Evolutionary conservation across 2,113 vertebrate genomes (phyloP).

Genomic region (Syngnathus typhle): DNA sequence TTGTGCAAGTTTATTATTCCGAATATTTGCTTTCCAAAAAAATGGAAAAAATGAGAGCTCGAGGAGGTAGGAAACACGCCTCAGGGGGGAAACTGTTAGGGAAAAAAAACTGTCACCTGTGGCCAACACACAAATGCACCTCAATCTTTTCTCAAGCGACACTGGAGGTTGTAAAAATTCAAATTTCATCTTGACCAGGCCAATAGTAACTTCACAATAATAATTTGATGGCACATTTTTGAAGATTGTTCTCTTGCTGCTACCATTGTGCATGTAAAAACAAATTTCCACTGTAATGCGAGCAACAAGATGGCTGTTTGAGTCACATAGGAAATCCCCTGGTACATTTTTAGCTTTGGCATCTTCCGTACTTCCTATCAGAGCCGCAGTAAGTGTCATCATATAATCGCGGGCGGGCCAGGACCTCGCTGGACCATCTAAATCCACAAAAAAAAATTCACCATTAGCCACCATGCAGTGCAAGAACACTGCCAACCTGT

Average conservation of each 20-base stretch:
- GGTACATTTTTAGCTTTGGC: slow-evolving; percentile 45
- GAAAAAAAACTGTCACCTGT: slow-evolving; percentile 15
- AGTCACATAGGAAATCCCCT: slow-evolving; percentile 63
- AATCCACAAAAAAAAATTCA: too few relatives aligned
- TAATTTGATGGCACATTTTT: too few relatives aligned
- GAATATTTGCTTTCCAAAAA: slow-evolving; percentile 40
- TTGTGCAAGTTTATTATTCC: slow-evolving; percentile 26
- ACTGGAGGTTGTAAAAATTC: not conserved
- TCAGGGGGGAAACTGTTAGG: slow-evolving; percentile 27
- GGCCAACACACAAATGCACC: slow-evolving; percentile 25
- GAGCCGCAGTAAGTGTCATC: slow-evolving; percentile 16
- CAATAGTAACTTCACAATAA: not conserved
- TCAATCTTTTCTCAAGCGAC: not conserved
- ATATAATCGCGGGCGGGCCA: slow-evolving; percentile 48
- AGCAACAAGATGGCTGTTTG: slow-evolving; percentile 43
- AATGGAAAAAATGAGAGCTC: slow-evolving; percentile 12
- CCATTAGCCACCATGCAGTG: slow-evolving; percentile 3
- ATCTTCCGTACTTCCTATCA: slow-evolving; percentile 37
- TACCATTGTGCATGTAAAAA: too few relatives aligned
- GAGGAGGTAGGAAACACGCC: slow-evolving; percentile 19
- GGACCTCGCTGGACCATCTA: slow-evolving; percentile 3
- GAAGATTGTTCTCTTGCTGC: too few relatives aligned
- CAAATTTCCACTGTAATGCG: slow-evolving; percentile 9
- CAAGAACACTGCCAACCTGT: slow-evolving; percentile 6
- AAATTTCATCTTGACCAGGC: not conserved